phyloP scores from a whole-genome alignment of 2,888 invertebrate species.

The Hirtodrosophila confusa region DNA sequence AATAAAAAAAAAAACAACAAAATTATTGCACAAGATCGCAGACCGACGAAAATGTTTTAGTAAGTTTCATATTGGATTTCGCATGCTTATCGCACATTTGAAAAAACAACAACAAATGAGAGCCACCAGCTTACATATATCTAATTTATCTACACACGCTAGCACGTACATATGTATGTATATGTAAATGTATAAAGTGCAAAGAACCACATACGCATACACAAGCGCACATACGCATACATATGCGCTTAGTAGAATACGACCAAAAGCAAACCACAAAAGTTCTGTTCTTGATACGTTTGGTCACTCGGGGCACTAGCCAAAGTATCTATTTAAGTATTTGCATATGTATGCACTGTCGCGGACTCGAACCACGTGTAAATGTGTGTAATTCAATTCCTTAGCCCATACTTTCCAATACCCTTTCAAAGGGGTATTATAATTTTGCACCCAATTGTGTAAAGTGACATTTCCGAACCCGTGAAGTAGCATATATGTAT shows the following conservation, averaged over 20 bases:
- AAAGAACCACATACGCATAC: too few relatives aligned
- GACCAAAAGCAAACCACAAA: slow-evolving; percentile 7
- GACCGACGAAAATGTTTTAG: slow-evolving; percentile 28
- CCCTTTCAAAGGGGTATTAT: neutral
- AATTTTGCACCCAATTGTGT: too few relatives aligned
- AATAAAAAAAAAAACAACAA: neutral
- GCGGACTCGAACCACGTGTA: too few relatives aligned
- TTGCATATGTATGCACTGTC: neutral
- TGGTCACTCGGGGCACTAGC: too few relatives aligned
- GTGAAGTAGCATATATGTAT: too few relatives aligned
- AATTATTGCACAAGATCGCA: slow-evolving; percentile 2
- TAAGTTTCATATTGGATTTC: slow-evolving; percentile 11
- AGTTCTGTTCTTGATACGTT: neutral
- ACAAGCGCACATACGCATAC: too few relatives aligned
- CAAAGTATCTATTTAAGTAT: slow-evolving; percentile 3
- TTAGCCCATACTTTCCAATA: neutral
- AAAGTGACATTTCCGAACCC: too few relatives aligned
- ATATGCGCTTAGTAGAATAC: neutral
- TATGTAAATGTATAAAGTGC: neutral
- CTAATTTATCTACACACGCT: neutral
- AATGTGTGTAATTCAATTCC: neutral
- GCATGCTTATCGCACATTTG: too few relatives aligned
- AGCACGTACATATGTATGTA: neutral
- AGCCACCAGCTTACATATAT: too few relatives aligned
- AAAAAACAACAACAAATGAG: too few relatives aligned